Percentiles rank a stretch among this genome's conserved stretches.
Evolutionary conservation across 2,797 vertebrate species (phyloP).

Genomic region (Tinamus major): DNA sequence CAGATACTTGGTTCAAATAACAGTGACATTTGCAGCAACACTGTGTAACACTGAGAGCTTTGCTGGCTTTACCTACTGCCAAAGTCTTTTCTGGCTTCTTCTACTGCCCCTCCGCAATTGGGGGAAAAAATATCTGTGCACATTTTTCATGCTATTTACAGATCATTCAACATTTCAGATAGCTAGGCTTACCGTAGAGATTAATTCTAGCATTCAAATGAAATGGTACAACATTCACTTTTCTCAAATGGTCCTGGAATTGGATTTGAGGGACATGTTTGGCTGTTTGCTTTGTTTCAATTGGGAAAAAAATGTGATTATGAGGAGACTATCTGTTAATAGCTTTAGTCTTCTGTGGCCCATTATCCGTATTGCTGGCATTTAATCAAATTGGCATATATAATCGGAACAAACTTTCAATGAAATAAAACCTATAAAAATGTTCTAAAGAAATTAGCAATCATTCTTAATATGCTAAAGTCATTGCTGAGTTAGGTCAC

Average conservation of each 20-base stretch:
- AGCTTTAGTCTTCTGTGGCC: neutral
- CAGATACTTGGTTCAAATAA: neutral
- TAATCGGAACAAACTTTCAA: neutral
- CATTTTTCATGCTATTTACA: neutral
- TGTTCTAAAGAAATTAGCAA: neutral
- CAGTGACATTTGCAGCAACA: neutral
- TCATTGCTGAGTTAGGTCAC: neutral
- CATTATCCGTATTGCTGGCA: neutral
- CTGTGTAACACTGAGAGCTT: neutral
- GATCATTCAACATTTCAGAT: neutral
- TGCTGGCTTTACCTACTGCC: neutral
- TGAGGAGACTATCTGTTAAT: neutral
- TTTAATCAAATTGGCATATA: neutral
- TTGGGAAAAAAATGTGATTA: neutral
- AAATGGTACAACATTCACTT: neutral
- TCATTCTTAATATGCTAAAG: neutral
- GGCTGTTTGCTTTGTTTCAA: neutral
- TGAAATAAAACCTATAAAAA: neutral
- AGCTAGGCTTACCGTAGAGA: neutral
- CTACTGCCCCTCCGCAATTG: neutral
- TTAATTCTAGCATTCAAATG: neutral
- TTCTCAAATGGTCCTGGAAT: neutral
- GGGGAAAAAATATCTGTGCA: neutral
- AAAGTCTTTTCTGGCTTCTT: neutral
- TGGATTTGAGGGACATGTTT: neutral